A percentile compares a stretch with the other conserved stretches of the same genome.
phyloP scores from a whole-genome alignment of 2,888 invertebrate species.

The Agrotis segetum region DNA sequence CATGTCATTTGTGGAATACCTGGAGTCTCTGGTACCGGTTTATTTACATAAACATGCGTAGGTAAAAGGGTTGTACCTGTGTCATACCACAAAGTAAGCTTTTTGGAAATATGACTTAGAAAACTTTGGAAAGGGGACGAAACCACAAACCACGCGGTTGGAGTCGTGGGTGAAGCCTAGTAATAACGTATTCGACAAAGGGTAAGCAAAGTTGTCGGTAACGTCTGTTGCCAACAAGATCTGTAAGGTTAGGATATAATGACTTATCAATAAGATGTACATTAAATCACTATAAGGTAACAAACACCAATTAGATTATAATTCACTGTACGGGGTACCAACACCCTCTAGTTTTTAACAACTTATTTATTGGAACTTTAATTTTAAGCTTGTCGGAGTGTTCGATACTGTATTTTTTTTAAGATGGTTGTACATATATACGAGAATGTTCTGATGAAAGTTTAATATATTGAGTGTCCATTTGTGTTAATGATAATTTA shows the following conservation, averaged over 20 bases:
- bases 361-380: conserved; percentile 46
- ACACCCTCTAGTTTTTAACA: conserved; percentile 31
- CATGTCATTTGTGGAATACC: neutral
- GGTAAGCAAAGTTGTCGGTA: conserved; percentile 23
- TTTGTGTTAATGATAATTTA: conserved; percentile 36
- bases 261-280: conserved; percentile 34
- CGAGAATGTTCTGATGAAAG: conserved; percentile 32
- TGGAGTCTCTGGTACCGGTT: neutral
- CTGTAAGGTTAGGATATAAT: conserved; percentile 43
- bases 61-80: conserved; percentile 11
- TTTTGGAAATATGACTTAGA: conserved; percentile 23
- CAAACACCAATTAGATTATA: conserved; percentile 37
- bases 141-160: conserved; percentile 19
- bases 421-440: conserved; percentile 39
- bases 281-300: conserved; percentile 29
- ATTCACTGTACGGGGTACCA: conserved; percentile 16
- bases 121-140: conserved; percentile 11
- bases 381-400: conserved; percentile 57
- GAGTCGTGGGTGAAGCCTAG: conserved; percentile 14
- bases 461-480: conserved; percentile 12
- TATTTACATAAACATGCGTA: conserved; percentile 3
- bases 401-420: conserved; percentile 37
- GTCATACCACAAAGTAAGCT: conserved; percentile 4
- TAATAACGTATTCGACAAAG: conserved; percentile 27
- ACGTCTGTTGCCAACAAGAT: conserved; percentile 26